Evolutionary conservation across 2,113 vertebrate genomes (phyloP), one percentile per base, ranked within the genome.

Genomic region (Acrocephalus arundinaceus): DNA sequence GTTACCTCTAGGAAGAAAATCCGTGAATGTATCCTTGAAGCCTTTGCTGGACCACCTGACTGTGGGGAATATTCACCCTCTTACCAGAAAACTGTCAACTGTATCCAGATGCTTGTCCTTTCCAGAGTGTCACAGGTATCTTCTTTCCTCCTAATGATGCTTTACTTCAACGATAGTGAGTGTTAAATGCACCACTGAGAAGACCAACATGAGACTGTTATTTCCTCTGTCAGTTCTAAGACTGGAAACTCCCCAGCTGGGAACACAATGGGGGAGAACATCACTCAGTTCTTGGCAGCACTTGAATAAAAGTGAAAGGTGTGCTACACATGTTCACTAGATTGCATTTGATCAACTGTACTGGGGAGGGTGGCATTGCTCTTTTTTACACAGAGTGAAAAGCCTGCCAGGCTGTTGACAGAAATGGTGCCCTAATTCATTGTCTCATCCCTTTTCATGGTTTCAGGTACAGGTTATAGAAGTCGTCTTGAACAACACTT

Each of bases 41-140:
- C 97, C 93, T 99, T 99, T 97, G 96, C 99, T 14, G 99, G 99
- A 12, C 99, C 99, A 15, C 99, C 97, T 4, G 98, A 99, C 91
- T 92, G 76, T 51, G 99, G 99, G 37, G 98, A 98, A 94, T 99
- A 98, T 96, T 99, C 99, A 2, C 98, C 98, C 2, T 99, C 99
- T 31, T 98, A 99, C 76, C 99, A 99, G 98, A 99, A 99, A 96
- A 99, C 99, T 19, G 98, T 99, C 70, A 99, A 99, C 84, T 94
- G 97, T 10, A 98, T 98, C 88, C 99, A 99, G 96, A 96, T 98
- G 93, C 87, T 96, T 15, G 43, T 98, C 67, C 97, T 99, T 94
- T 97, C 97, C 35, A 97, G 93, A 94, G 15, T 98, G 62, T 94
- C 98, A 61, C 97, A 99, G 98, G 99, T 99, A 97, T 25, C 74